Conservation (phyloP, 2,888 invertebrate genomes). For the Sarcophaga caerulescens region DNA sequence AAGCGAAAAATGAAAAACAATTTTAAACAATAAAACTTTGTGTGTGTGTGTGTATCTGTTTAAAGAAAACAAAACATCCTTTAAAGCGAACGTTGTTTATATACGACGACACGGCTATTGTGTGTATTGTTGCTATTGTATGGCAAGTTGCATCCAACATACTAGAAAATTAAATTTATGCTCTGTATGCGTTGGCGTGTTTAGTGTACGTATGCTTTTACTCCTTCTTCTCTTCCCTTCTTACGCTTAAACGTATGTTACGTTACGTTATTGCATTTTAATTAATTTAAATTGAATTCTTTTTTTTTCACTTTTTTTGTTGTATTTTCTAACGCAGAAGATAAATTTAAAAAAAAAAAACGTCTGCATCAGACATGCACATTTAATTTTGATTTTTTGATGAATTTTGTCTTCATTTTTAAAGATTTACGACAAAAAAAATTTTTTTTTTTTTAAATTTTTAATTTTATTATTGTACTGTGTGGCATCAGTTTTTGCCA, state of each 20-base stretch:
- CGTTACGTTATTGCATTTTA: constrained; percentile 62
- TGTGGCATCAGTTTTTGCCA: background rate
- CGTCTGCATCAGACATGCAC: background rate
- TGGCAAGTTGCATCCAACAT: constrained; percentile 50
- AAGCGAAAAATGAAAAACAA: constrained; percentile 20
- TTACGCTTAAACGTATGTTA: background rate
- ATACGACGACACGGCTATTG: background rate
- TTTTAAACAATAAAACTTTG: constrained; percentile 41
- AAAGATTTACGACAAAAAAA: background rate
- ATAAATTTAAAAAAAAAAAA: constrained; percentile 22
- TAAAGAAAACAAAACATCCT: background rate
- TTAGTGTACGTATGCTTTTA: background rate
- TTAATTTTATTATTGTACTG: background rate
- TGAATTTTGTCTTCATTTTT: background rate
- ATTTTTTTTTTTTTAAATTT: background rate
- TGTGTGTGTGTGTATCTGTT: background rate
- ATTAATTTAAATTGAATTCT: constrained; percentile 66
- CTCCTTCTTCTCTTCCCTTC: background rate
- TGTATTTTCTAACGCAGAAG: background rate
- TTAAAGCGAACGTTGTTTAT: constrained; percentile 1
- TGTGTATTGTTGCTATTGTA: background rate
- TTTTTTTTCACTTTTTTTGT: background rate
- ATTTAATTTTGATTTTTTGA: constrained; percentile 47
- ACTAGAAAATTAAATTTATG: constrained; percentile 68
- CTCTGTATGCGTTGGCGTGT: constrained; percentile 65